phyloP scores from a whole-genome alignment of 1,140 invertebrate species.

The Drosophila paulistorum region DNA sequence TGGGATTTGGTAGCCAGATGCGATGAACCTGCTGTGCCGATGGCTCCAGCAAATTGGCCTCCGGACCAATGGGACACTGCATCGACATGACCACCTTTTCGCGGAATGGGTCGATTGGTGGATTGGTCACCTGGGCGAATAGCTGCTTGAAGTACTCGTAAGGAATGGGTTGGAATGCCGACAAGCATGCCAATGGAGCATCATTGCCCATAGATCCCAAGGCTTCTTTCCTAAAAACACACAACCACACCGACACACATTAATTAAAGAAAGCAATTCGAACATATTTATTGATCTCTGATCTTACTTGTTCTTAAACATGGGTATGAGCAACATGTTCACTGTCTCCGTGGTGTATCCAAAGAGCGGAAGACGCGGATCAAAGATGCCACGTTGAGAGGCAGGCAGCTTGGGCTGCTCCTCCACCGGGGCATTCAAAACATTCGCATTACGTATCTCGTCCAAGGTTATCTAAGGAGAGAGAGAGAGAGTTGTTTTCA shows the following conservation, averaged over 20 bases:
- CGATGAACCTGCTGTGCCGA: constrained; percentile 95
- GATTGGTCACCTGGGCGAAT: constrained; percentile 99
- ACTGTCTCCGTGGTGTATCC: constrained; percentile 98
- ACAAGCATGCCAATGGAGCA: constrained; percentile 97
- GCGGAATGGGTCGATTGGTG: constrained; percentile 99
- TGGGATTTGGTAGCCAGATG: constrained; percentile 96
- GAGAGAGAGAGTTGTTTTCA: too few relatives aligned
- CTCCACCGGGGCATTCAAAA: constrained; percentile 79
- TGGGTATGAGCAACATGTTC: constrained; percentile 96
- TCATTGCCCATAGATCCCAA: constrained; percentile 99
- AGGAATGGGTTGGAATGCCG: constrained; percentile 95
- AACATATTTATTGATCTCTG: neutral
- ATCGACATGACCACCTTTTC: constrained; percentile 99
- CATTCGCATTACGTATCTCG: constrained; percentile 84
- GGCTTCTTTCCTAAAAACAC: constrained; percentile 93
- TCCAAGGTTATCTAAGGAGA: constrained; percentile 85
- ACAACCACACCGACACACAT: constrained; percentile 31
- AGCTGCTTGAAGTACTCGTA: constrained; percentile 99
- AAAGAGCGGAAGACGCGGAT: constrained; percentile 94
- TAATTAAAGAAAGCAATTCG: too few relatives aligned
- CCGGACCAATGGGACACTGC: constrained; percentile 95
- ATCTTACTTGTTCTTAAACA: constrained; percentile 94
- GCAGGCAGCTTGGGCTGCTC: constrained; percentile 76
- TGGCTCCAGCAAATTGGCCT: constrained; percentile 97
- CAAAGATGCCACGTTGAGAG: constrained; percentile 86